Base-by-base conservation (phyloP, 2,797 vertebrate species). In the Sus cebifrons region DNA sequence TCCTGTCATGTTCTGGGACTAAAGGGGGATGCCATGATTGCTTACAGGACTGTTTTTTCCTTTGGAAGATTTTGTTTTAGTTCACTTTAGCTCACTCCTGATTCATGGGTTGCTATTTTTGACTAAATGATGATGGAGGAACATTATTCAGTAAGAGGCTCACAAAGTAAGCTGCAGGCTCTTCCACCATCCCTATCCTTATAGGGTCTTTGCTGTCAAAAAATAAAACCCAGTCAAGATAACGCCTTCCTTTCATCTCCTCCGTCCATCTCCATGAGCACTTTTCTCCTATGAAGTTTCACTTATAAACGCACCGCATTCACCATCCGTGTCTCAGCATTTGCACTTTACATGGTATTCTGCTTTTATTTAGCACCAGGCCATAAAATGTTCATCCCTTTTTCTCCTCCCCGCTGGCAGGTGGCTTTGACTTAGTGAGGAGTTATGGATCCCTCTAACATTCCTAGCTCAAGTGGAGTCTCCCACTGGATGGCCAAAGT, bases 81-180 rank as follows among this genome's bases (percentile, higher is more conserved):
- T 84, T 97, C 75, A 86, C 91, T 86, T 91, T 86, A 49, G 78
- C 65, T 88, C 79, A 77, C 91, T 78, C 77, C 73, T 67, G 65
- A 96, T 85, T 96, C 86, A 85, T 20, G 44, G 64, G 36, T 52
- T 92, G 81, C 40, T 71, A 27, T 62, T 94, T 94, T 81, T 54
- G 54, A 32, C 86, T 95, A 65, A 87, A 89, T 77, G 52, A 68
- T 52, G 83, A 73, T 65, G 67, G 64, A 74, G 10, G 52, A 68
- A 67, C 56, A 62, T 44, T 7, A 10, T 77, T 60, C 64, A n/a
- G 23, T 32, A 5, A 68, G 25, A 96, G 60, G 65, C 70, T 91
- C 25, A 77, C n/a, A 49, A 77, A 70, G 67, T 58, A 17, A 7
- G 20, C 52, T 25, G 0, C 15, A 60, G 68, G 44, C 32, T 73